Percentiles rank a stretch among this genome's conserved stretches.
Evolutionary conservation across 2,797 vertebrate species (phyloP).

Genomic region (Dromococcyx pavoninus): DNA sequence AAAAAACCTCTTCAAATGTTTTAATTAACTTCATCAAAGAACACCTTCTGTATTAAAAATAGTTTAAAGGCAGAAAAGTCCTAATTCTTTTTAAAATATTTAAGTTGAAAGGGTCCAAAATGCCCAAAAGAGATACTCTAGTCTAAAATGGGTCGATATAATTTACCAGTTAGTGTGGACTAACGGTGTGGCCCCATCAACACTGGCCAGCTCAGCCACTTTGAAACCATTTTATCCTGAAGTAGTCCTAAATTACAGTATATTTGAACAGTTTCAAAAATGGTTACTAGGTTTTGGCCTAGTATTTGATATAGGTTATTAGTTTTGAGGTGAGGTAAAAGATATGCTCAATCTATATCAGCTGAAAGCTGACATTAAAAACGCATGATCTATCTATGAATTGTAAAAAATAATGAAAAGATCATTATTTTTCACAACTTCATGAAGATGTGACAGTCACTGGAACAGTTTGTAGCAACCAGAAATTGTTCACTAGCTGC

Average conservation of each 20-base stretch:
- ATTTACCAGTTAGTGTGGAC: background rate
- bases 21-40: background rate
- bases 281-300: background rate
- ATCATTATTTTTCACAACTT: background rate
- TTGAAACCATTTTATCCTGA: background rate
- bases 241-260: background rate
- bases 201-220: background rate
- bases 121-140: background rate
- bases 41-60: background rate
- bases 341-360: background rate
- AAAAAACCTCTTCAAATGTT: background rate
- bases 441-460: background rate
- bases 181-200: background rate
- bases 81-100: background rate
- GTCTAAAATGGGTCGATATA: background rate
- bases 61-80: background rate
- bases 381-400: background rate
- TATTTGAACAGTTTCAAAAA: background rate
- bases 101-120: background rate
- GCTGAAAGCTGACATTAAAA: background rate
- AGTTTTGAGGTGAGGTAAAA: background rate
- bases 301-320: background rate
- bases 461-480: background rate
- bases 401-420: background rate
- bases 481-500: background rate